Conservation (phyloP, 2,113 vertebrate species). For the Periophthalmodon schlosseri region DNA sequence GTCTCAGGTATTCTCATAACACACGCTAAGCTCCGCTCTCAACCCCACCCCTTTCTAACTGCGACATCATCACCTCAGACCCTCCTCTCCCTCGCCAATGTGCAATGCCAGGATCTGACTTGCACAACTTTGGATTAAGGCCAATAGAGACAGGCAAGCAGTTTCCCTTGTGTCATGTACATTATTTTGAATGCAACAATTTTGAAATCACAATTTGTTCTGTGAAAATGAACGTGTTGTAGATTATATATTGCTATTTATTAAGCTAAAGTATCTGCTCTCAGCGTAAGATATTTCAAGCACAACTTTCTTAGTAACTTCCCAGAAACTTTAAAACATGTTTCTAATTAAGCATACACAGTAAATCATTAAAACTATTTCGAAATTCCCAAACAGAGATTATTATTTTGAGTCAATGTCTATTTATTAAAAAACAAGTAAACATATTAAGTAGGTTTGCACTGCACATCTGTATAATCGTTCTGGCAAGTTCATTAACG, state of each 20-base stretch:
- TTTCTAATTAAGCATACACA: too few relatives aligned
- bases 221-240: not conserved
- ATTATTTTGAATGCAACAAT: not conserved
- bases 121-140: constrained; percentile 30
- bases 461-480: not conserved
- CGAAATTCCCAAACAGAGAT: not conserved
- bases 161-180: not conserved
- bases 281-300: not conserved
- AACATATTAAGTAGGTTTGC: not conserved
- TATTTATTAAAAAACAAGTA: not conserved
- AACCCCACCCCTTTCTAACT: constrained; percentile 55
- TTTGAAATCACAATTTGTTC: not conserved
- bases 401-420: not conserved
- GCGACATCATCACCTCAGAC: constrained; percentile 63
- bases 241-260: not conserved
- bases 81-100: constrained; percentile 57
- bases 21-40: constrained; percentile 43
- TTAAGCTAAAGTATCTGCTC: not conserved
- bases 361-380: not conserved
- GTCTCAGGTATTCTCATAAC: constrained; percentile 73
- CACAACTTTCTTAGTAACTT: not conserved
- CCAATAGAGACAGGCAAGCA: not conserved
- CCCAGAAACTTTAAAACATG: not conserved
- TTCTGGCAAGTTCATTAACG: not conserved
- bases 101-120: constrained; percentile 13